Percentiles rank a stretch among this genome's conserved stretches.
Conservation (phyloP, 1,140 invertebrate genomes). For the Pseudachorutes palmiensis region DNA sequence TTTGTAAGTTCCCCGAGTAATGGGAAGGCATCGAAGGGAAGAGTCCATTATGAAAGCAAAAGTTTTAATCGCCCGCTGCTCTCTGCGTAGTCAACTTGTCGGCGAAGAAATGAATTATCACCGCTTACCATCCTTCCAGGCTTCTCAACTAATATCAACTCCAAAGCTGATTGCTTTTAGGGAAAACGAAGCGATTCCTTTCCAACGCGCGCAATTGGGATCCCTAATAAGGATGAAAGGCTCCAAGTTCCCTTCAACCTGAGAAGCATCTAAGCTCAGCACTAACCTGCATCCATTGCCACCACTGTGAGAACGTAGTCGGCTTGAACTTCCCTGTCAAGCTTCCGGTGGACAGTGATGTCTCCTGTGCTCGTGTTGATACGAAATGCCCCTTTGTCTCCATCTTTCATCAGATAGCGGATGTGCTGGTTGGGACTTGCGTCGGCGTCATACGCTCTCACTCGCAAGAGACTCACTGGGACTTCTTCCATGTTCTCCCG, state of each 20-base stretch:
- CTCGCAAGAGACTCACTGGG: conserved; percentile 59
- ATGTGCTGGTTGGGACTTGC: conserved; percentile 79
- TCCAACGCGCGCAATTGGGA: no score
- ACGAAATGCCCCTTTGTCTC: conserved; percentile 63
- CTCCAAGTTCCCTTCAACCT: neutral
- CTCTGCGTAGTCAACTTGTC: no score
- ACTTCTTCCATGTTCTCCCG: conserved; percentile 64
- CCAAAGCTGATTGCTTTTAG: no score
- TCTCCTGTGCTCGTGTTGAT: conserved; percentile 83
- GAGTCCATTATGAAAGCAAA: no score
- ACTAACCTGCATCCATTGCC: conserved; percentile 85
- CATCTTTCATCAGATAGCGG: conserved; percentile 84
- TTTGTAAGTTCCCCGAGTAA: no score
- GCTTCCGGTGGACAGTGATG: conserved; percentile 65
- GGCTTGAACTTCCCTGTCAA: conserved; percentile 72
- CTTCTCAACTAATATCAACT: no score
- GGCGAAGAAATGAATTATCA: no score
- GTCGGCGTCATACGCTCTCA: conserved; percentile 79
- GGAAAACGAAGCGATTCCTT: no score
- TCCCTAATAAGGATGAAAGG: neutral
- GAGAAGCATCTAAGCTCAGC: neutral
- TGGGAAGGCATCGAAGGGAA: no score
- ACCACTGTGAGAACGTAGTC: conserved; percentile 76
- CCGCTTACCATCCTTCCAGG: no score
- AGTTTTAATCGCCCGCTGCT: no score